Conservation (phyloP, 2,888 invertebrate genomes). For the Deroplatys truncata region DNA sequence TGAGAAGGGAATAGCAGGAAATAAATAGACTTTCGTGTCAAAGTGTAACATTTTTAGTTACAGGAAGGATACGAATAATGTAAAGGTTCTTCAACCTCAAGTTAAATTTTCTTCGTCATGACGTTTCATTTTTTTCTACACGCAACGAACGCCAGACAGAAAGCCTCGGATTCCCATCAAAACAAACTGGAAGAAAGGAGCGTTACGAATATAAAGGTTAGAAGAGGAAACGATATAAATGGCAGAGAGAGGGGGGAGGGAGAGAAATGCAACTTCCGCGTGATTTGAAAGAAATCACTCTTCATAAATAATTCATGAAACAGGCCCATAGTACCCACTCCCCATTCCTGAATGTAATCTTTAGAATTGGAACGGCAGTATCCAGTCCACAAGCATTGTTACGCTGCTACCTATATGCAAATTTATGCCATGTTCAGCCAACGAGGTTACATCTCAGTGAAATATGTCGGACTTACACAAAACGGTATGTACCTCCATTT, state of each 20-base stretch:
- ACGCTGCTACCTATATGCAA: neutral
- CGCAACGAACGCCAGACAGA: neutral
- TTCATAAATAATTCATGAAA: constrained; percentile 23
- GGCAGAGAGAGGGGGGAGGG: neutral
- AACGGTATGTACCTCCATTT: neutral
- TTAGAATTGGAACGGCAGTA: neutral
- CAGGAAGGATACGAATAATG: neutral
- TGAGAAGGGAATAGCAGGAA: too few relatives aligned
- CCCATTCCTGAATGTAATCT: neutral
- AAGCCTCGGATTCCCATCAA: neutral
- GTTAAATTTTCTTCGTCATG: neutral
- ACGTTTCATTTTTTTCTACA: neutral
- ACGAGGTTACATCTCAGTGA: neutral
- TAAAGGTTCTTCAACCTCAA: neutral
- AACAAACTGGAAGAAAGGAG: neutral
- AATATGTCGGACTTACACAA: neutral
- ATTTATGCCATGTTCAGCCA: neutral
- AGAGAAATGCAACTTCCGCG: neutral
- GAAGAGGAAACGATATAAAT: neutral
- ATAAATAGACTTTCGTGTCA: too few relatives aligned
- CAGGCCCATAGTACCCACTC: too few relatives aligned
- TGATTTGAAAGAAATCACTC: constrained; percentile 25
- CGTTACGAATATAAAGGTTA: neutral
- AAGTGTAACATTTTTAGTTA: too few relatives aligned
- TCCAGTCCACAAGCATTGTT: neutral